Percentiles rank a stretch among this genome's conserved stretches.
Evolutionary conservation across 2,113 vertebrate species (phyloP).

Genomic region (Turdus rufiventris): DNA sequence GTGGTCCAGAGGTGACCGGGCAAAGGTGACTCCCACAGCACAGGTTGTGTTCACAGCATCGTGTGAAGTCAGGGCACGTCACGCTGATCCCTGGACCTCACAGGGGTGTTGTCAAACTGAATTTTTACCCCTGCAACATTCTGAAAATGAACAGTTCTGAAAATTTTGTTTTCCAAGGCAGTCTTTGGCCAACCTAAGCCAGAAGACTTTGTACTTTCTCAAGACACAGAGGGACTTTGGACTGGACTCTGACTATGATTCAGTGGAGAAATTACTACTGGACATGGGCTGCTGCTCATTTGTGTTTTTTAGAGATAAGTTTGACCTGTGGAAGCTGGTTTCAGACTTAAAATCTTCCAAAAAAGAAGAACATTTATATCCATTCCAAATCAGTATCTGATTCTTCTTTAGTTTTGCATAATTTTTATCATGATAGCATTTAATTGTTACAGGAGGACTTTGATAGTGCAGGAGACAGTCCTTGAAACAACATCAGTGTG

Average conservation of each 20-base stretch:
- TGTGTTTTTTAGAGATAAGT: neutral
- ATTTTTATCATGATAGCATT: neutral
- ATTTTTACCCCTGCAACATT: neutral
- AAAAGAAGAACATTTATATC: neutral
- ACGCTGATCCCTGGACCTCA: neutral
- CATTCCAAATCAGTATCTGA: neutral
- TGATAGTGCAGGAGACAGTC: neutral
- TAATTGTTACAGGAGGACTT: neutral
- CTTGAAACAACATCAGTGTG: neutral
- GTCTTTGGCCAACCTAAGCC: neutral
- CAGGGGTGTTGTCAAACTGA: slow-evolving; percentile 36
- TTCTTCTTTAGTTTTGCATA: neutral
- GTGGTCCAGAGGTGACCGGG: neutral
- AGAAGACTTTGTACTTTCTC: neutral
- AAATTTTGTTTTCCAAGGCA: neutral
- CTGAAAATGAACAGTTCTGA: slow-evolving; percentile 29
- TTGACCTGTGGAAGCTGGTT: neutral
- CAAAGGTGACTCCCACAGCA: neutral
- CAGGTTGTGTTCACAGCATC: neutral
- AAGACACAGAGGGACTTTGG: neutral
- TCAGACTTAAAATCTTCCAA: neutral
- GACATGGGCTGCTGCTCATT: neutral
- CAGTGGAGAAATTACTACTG: slow-evolving; percentile 11
- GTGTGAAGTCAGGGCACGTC: slow-evolving; percentile 9
- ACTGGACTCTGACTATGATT: neutral